Base-by-base conservation (phyloP, 1,140 invertebrate species). In the Anagrus nilaparvatae region DNA sequence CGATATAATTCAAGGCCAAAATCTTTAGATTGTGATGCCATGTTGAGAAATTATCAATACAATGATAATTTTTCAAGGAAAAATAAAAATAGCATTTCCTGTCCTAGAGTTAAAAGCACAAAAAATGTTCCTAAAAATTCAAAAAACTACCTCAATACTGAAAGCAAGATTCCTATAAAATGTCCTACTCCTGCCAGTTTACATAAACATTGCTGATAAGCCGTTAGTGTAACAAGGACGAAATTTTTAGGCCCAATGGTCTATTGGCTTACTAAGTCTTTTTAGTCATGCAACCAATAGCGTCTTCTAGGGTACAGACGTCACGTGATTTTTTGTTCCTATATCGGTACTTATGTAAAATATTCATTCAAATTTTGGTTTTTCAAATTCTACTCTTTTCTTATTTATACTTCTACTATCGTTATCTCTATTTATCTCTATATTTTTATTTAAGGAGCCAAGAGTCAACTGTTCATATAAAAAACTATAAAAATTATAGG, bases 61-160 rank as follows among this genome's bases (percentile, higher is more conserved):
- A 61, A 43, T 59, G 67, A 75, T 25, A 68, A 70, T 37, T 60
- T 72, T 13, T 80, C 70, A 3, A 79, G 77, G 77, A 70, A 62
- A 29, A 65, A 12, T 54, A 65, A 0, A 63, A 62, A 29, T 2
- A 63, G 60, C 30, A 57, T 68, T 0, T 43, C 59, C 0, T 78
- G 75, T 54, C 75, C 76, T 0, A 62, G 73, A 19, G 69, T 76
- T 10, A 64, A 71, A 38, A 77, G 72, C 43, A 64, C 64, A 5
- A 76, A 77, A 54, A 74, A 67, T 25, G 62, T 74, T 14, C 71
- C 71, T 27, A 56, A 61, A 13, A 60, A 67, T 44, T 40, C 73
- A n/a, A n/a, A 36, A 25, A 43, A 14, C 29, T 30, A 14, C 21
- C 35, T 13, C 5, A 34, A 27, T 18, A 37, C 25, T 24, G 49